Conservation (phyloP, 2,888 invertebrate species). For the Linyphia triangularis region DNA sequence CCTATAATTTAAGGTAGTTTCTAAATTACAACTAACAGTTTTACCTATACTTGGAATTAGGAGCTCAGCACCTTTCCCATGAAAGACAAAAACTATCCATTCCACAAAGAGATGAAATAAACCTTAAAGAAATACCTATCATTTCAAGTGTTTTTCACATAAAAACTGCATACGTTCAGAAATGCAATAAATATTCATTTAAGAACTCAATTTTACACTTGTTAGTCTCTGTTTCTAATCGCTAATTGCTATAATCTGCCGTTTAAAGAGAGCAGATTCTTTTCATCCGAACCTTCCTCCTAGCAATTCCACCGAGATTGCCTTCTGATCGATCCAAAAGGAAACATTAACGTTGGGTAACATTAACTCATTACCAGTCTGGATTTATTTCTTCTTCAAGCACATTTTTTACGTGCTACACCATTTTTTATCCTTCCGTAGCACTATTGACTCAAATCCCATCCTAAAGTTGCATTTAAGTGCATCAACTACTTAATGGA, state of each 20-base stretch:
- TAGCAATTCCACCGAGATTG: not conserved
- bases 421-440: not conserved
- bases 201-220: not conserved
- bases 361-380: not conserved
- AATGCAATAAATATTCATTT: not conserved
- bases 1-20: too few relatives aligned
- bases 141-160: too few relatives aligned
- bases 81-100: too few relatives aligned
- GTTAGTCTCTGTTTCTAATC: not conserved
- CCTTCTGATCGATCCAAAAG: not conserved
- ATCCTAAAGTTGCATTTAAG: not conserved
- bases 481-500: constrained; percentile 2
- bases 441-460: not conserved
- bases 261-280: not conserved
- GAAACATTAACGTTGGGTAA: not conserved
- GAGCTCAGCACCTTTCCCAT: too few relatives aligned
- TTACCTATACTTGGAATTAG: too few relatives aligned
- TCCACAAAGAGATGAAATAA: too few relatives aligned
- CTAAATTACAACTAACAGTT: too few relatives aligned
- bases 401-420: not conserved
- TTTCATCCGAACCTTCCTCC: not conserved
- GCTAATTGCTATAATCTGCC: not conserved
- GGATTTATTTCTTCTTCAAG: not conserved
- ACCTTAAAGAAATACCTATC: too few relatives aligned
- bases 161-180: not conserved